Base-by-base conservation (phyloP, 2,888 invertebrate genomes). In the Lapara coniferarum region DNA sequence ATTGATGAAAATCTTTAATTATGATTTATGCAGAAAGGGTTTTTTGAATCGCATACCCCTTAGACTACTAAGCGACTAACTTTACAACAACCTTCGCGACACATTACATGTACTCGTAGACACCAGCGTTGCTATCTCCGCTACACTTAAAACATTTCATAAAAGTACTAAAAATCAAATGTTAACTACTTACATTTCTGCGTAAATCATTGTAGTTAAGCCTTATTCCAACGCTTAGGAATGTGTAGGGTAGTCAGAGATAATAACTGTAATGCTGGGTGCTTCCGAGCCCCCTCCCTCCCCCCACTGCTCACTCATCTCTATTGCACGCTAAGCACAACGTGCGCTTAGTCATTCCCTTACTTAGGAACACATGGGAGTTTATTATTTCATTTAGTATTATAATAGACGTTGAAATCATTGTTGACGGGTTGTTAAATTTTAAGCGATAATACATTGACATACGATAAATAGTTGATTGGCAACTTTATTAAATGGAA, bases 241-340 rank as follows among this genome's bases (percentile, higher is more conserved):
- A n/a, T n/a, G 5, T 37, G 37, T 37, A 37, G 4, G 37, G 37
- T 37, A n/a, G 52, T 14, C 13, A 52, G 52, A 52, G 52, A 52
- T 7, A 52, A 16, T 16, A 16, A 19, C 8, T 19, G 19, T 19
- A 19, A 55, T 10, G 55, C 12, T 19, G 37, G 37, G 37, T 37
- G 37, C 8, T 37, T 37, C 37, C 5, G 37, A 37, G 37, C 5
- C 16, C 13, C 56, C 25, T 46, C 19, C 19, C 49, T 13, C 1
- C 13, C 19, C 19, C 44, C 49, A 8, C 30, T 30, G 30, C 53
- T 53, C 53, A 0, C 55, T 10, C 19, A 19, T 63, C 8, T 46
- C 63, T 63, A 63, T 63, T 63, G 63, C 63, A 63, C 59, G 44
- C 63, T 19, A 63, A 46, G 63, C 63, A 57, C 57, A 46, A n/a